Base-by-base conservation (phyloP, 2,888 invertebrate species). In the Buathra laborator region DNA sequence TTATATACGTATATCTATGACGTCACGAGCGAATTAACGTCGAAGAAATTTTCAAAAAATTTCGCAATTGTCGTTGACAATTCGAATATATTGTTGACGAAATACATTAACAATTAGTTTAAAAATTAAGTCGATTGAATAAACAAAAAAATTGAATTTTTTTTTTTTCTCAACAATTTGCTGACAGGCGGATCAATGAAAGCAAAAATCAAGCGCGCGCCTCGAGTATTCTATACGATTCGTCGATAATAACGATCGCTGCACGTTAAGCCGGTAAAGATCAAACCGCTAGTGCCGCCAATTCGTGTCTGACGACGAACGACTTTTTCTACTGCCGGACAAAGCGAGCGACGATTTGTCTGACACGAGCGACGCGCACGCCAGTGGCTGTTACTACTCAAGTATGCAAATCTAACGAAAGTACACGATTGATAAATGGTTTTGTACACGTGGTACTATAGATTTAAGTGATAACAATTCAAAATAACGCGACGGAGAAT, bases 211-310 rank as follows among this genome's bases (percentile, higher is more conserved):
- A n/a, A 4, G 44, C 14, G 12, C 43, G 9, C 5, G 12, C 7
- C 32, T 9, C 2, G 29, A 67, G 10, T 46, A 32, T 16, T 37
- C 56, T 16, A 10, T 37, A 76, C 24, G 51, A 62, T 72, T 24
- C 24, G 83, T 80, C 71, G 86, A 64, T 86, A 80, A 75, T 43
- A 75, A 14, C 53, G 77, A 72, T 62, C 29, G 46, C 87, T 19
- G 87, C 81, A 46, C 87, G 85, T 89, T 87, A 64, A 72, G 62
- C 56, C 67, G 81, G 29, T 53, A 16, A 19, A 6, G 4, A 7
- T 24, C 51, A 43, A 67, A 71, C 53, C 12, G 19, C 24, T 14
- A 24, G 68, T 51, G 62, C 72, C 32, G 43, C 29, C 9, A 16
- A 44, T 48, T 46, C 14, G 4, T 2, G 83, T 81, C 82, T 78